Percentiles rank a stretch among this genome's conserved stretches.
Evolutionary conservation across 2,113 vertebrate genomes (phyloP).

Genomic region (Sebastes schlegelii): DNA sequence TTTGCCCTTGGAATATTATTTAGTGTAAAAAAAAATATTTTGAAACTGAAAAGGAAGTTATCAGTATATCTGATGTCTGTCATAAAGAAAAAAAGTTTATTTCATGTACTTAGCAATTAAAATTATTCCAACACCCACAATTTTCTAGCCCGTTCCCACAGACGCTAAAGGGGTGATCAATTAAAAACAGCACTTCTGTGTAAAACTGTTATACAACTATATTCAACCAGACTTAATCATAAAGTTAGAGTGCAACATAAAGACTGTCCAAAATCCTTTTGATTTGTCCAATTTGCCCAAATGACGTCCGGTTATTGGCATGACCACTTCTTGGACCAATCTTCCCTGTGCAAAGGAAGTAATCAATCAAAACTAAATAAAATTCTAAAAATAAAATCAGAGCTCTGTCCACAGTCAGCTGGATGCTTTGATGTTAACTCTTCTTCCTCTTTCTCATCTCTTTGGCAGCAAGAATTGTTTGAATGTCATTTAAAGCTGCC

Average conservation of each 20-base stretch:
- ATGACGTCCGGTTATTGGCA: neutral
- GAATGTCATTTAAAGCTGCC: neutral
- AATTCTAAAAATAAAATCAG: neutral
- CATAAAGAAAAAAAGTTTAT: conserved; percentile 2
- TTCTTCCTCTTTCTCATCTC: neutral
- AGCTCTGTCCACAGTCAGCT: neutral
- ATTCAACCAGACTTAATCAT: conserved; percentile 1
- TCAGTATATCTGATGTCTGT: neutral
- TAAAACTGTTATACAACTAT: neutral
- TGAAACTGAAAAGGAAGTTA: neutral
- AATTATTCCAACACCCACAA: conserved; percentile 1
- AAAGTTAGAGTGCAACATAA: neutral
- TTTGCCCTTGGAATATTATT: conserved; percentile 12
- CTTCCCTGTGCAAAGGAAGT: neutral
- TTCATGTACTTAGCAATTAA: conserved; percentile 24
- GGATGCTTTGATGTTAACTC: neutral
- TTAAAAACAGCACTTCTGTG: conserved; percentile 13
- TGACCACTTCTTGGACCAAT: neutral
- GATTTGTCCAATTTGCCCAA: conserved; percentile 20
- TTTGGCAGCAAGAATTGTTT: neutral
- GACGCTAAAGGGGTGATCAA: conserved; percentile 5
- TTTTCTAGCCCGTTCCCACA: neutral
- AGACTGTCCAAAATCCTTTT: conserved; percentile 7
- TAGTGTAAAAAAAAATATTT: conserved; percentile 6
- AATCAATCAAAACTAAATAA: neutral